Evolutionary conservation across 2,888 invertebrate genomes (phyloP).

Genomic region (Cheilosia scutellata): DNA sequence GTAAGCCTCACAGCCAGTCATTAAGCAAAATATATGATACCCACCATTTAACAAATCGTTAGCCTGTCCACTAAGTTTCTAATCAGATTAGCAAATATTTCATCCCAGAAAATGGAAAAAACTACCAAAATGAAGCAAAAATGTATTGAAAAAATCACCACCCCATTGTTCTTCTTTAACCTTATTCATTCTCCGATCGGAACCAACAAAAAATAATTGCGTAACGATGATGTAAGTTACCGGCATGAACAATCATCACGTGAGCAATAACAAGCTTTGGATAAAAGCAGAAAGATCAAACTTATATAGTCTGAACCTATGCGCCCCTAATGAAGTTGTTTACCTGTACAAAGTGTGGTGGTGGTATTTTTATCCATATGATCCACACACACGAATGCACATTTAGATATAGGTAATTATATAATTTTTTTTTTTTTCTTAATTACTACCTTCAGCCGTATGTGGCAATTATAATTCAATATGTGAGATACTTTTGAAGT

Average conservation of each 20-base stretch:
- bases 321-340: conserved; percentile 33
- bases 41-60: conserved; percentile 38
- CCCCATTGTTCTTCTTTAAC: conserved; percentile 13
- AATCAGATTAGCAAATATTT: conserved; percentile 33
- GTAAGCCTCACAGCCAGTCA: conserved; percentile 16
- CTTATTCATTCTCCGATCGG: not conserved
- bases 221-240: conserved; percentile 28
- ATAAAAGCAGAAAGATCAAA: conserved; percentile 27
- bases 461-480: conserved; percentile 21
- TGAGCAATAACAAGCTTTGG: not conserved
- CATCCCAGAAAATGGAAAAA: not conserved
- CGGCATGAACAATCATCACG: not conserved
- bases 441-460: conserved; percentile 6
- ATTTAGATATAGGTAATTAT: not conserved
- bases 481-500: conserved; percentile 39
- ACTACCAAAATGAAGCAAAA: not conserved
- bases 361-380: not conserved
- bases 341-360: conserved; percentile 3
- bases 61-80: conserved; percentile 21
- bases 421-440: conserved; percentile 21
- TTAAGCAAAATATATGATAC: conserved; percentile 20
- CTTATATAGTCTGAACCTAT: not conserved
- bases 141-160: not conserved
- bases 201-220: conserved; percentile 18
- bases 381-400: not conserved